Percentiles rank a stretch among this genome's conserved stretches.
Conservation (phyloP, 2,113 vertebrate species). For the Semnornis frantzii region DNA sequence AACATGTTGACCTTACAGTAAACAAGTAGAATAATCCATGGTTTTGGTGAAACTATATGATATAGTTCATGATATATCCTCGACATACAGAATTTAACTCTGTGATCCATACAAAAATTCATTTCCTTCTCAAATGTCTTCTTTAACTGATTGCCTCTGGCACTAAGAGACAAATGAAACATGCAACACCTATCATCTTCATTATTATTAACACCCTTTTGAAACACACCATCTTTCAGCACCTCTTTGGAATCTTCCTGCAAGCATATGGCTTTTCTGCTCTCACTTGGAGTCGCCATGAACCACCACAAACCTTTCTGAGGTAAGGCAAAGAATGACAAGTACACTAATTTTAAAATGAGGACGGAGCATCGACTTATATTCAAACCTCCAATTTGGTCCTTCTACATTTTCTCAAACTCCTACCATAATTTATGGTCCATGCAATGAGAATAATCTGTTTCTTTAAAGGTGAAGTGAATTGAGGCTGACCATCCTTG, state of each 20-base stretch:
- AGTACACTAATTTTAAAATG: background rate
- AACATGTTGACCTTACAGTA: background rate
- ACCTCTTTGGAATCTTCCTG: background rate
- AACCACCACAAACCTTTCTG: background rate
- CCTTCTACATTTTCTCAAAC: background rate
- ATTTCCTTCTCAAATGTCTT: background rate
- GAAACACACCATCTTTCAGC: background rate
- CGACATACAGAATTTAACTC: background rate
- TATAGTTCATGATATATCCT: background rate
- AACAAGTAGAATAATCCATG: background rate
- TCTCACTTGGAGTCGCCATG: background rate
- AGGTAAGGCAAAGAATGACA: background rate
- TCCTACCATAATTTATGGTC: background rate
- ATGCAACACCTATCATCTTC: background rate
- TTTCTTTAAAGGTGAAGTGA: background rate
- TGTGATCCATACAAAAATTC: background rate
- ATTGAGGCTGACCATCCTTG: background rate
- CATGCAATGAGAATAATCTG: background rate
- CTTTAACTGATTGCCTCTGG: background rate
- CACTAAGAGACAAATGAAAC: background rate
- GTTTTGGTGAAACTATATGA: background rate
- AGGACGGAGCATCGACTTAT: background rate
- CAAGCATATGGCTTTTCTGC: background rate
- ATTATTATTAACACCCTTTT: background rate
- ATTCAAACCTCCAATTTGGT: background rate